phyloP scores from a whole-genome alignment of 2,888 invertebrate genomes.

The Steromphala cineraria region DNA sequence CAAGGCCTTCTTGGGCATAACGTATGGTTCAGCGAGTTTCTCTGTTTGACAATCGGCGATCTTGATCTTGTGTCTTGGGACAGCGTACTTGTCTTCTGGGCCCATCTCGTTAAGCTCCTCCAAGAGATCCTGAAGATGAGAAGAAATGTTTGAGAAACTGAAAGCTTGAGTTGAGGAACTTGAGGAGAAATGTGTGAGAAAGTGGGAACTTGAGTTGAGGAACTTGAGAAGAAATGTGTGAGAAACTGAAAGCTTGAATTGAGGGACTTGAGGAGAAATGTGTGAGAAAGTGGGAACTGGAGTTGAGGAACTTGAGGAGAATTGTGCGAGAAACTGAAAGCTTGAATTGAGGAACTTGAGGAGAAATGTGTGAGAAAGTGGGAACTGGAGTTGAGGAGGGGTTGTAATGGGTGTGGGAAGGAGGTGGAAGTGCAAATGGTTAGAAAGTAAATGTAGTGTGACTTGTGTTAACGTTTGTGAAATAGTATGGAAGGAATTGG shows the following conservation, averaged over 20 bases:
- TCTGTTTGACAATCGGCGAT: constrained; percentile 67
- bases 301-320: background rate
- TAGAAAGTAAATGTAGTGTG: too few relatives aligned
- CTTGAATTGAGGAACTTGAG: background rate
- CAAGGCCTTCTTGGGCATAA: constrained; percentile 58
- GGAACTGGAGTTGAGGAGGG: too few relatives aligned
- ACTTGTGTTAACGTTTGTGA: too few relatives aligned
- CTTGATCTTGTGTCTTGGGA: constrained; percentile 66
- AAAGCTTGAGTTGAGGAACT: background rate
- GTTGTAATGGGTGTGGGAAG: too few relatives aligned
- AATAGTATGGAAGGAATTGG: too few relatives aligned
- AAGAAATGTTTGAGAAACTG: background rate
- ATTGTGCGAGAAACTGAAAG: background rate
- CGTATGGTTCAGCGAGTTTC: constrained; percentile 64
- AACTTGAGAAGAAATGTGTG: background rate
- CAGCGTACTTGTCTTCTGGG: constrained; percentile 45
- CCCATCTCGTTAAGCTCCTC: constrained; percentile 41
- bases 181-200: too few relatives aligned
- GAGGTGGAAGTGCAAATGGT: too few relatives aligned
- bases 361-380: too few relatives aligned
- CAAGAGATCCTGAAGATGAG: constrained; percentile 34
- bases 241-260: background rate
- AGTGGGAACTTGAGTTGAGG: too few relatives aligned
- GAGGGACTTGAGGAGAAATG: too few relatives aligned
- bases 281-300: too few relatives aligned